Evolutionary conservation across 2,888 invertebrate species (phyloP), one percentile per base, ranked within the genome.

Genomic region (Brachyptera putata): DNA sequence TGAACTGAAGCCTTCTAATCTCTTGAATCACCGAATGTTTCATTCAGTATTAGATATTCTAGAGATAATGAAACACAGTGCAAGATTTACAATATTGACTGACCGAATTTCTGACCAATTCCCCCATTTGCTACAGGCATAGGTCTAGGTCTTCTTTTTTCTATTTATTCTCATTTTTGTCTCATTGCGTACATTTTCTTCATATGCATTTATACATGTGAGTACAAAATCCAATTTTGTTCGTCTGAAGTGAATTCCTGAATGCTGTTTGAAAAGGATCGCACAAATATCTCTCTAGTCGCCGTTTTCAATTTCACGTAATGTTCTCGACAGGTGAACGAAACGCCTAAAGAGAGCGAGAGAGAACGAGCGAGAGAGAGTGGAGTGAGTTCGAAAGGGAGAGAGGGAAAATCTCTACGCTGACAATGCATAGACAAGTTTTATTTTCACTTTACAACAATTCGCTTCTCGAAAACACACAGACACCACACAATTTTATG

Each of bases 141-240:
- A n/a, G n/a, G n/a, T n/a, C 11, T n/a, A n/a, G n/a, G n/a, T n/a
- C 11, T 30, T 39, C 39, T 39, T 14, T 39, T 39, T 4, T 39
- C 13, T 14, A 14, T 21, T 7, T 14, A 4, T 18, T 16, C 43
- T 21, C 18, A 21, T 43, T 14, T 39, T 43, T 43, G 16, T 53
- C 22, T 21, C 22, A 3, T 22, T 36, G 34, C 34, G 22, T 18
- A 34, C 53, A 36, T 53, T 53, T 53, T 34, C 34, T 53, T 50
- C 11, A 30, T 30, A 30, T 11, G 7, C 24, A 22, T 16, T 46
- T 46, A 46, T 56, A 41, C 46, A 48, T 39, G 49, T 16, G 62
- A 57, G 59, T 60, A 62, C 59, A 56, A 62, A 62, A 62, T 62
- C 62, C 62, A 62, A 62, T 62, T 62, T 62, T 62, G 62, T 62